Conservation (phyloP, 2,797 vertebrate species). For the Micropoecilia bifurca region DNA sequence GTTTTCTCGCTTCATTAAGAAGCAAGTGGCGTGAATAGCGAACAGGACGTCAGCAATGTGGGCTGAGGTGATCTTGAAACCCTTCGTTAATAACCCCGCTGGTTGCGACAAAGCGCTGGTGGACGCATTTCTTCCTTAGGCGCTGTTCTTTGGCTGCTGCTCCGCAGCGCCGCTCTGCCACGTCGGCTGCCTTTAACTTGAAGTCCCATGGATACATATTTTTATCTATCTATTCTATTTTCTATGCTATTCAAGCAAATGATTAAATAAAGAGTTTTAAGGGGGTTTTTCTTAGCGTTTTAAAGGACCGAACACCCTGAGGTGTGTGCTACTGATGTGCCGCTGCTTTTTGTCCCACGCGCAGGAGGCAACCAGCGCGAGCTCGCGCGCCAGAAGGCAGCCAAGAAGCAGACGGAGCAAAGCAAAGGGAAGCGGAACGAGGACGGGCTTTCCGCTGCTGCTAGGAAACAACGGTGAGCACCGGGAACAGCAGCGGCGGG, state of each 20-base stretch:
- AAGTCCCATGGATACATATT: no score
- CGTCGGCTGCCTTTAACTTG: slow-evolving; percentile 59
- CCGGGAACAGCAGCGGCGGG: background rate
- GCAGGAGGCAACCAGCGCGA: slow-evolving; percentile 95
- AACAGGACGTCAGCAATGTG: background rate
- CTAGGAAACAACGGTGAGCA: slow-evolving; percentile 89
- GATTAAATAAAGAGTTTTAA: background rate
- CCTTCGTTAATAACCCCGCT: background rate
- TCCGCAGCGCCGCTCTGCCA: slow-evolving; percentile 67
- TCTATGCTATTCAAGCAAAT: background rate
- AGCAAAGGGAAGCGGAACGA: slow-evolving; percentile 87
- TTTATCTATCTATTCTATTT: background rate
- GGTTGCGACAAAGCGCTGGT: background rate
- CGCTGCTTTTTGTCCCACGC: slow-evolving; percentile 23
- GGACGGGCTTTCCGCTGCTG: slow-evolving; percentile 91
- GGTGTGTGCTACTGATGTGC: background rate
- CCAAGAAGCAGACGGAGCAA: slow-evolving; percentile 86
- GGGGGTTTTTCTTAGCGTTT: background rate
- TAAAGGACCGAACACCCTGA: background rate
- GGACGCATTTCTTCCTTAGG: background rate
- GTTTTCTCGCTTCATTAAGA: background rate
- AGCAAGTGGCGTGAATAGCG: background rate
- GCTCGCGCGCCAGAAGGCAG: slow-evolving; percentile 90
- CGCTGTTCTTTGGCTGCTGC: slow-evolving; percentile 5
- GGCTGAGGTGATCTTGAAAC: accelerated